Conservation (phyloP, 92 coral and sea anemone genomes). For the Epizoanthus rinbou region DNA sequence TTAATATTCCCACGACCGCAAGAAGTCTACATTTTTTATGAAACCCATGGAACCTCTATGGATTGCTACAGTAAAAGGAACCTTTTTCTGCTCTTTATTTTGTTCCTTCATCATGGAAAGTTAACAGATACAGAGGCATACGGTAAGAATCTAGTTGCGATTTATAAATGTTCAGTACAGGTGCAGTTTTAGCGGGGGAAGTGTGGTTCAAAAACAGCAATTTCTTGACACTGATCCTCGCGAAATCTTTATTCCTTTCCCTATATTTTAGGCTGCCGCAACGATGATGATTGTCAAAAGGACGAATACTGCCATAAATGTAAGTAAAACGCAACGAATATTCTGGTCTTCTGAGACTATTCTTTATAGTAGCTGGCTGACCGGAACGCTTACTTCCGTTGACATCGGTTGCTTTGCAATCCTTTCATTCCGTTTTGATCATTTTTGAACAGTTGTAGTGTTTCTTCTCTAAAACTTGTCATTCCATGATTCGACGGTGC, state of each 20-base stretch:
- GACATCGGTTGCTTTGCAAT: conserved; percentile 1
- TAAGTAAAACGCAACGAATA: conserved; percentile 1
- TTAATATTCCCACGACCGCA: conserved; percentile 32
- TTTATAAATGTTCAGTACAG: conserved; percentile 1
- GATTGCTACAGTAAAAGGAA: conserved; percentile 68
- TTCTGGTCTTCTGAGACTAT: background rate
- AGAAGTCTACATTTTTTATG: conserved; percentile 30
- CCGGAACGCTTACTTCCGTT: conserved; percentile 34
- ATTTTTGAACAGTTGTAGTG: background rate
- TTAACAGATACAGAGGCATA: conserved; percentile 64
- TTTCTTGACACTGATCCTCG: background rate
- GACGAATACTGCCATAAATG: conserved; percentile 16
- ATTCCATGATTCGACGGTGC: background rate
- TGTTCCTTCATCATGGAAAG: conserved; percentile 68
- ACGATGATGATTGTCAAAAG: conserved; percentile 25
- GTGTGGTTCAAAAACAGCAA: conserved; percentile 22
- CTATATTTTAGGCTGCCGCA: conserved; percentile 21
- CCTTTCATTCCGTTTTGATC: background rate
- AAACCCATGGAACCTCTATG: conserved; percentile 89
- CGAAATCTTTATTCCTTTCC: background rate
- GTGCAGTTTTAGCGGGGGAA: conserved; percentile 35
- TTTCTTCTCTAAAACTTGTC: background rate
- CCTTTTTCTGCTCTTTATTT: conserved; percentile 46
- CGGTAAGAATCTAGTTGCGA: conserved; percentile 64
- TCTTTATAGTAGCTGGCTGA: background rate